Conservation (phyloP, 2,797 vertebrate species). For the Decapterus maruadsi region DNA sequence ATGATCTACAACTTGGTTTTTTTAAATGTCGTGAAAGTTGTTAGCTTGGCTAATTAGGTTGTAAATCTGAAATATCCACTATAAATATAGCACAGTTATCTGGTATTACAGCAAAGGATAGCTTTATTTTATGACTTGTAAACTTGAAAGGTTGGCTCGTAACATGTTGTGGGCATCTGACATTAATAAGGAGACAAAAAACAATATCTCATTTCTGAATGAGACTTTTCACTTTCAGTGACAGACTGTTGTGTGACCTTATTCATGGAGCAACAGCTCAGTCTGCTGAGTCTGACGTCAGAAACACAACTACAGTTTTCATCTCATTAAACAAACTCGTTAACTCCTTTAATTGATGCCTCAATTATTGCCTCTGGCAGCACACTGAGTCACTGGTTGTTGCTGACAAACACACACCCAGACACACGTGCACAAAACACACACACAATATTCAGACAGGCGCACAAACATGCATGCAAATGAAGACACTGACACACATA, state of each 20-base stretch:
- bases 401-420: constrained; percentile 45
- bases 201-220: not conserved
- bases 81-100: not conserved
- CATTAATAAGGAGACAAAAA: not conserved
- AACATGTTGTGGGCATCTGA: not conserved
- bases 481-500: not conserved
- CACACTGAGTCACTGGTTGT: constrained; percentile 68
- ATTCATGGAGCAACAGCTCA: constrained; percentile 39
- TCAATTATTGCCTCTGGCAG: constrained; percentile 71
- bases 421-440: constrained; percentile 25
- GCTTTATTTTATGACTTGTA: too few relatives aligned
- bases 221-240: not conserved
- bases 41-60: not conserved
- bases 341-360: constrained; percentile 78
- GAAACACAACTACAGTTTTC: constrained; percentile 68
- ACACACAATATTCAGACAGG: constrained; percentile 1
- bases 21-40: not conserved
- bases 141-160: too few relatives aligned
- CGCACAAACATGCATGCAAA: not conserved
- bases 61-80: too few relatives aligned
- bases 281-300: constrained; percentile 72
- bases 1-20: not conserved
- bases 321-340: constrained; percentile 80
- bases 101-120: not conserved
- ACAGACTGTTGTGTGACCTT: constrained; percentile 53